Base-by-base conservation (phyloP, 1,140 invertebrate genomes). In the Gonatopus flavifemur region DNA sequence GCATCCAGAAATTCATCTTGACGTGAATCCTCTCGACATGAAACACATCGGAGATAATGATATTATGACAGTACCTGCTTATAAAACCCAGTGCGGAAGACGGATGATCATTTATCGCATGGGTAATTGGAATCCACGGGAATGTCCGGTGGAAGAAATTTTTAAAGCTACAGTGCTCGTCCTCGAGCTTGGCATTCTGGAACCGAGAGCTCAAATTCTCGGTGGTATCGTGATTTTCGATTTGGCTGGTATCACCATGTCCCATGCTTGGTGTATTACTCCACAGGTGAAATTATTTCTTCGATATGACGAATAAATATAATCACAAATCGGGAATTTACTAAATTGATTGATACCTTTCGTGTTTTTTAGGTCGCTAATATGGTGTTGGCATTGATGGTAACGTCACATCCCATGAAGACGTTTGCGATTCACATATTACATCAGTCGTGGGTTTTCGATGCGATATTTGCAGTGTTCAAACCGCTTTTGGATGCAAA, bases 381-480 rank as follows among this genome's bases (percentile, higher is more conserved):
- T 12, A 74, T 78, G 72, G 72, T 77, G 10, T 39, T 76, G 22
- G 62, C 73, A 0, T 30, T 78, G 22, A 77, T 80, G 65, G 75
- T 81, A 80, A 84, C 85, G 0, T 82, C 86, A 41, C 89, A 89
- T 65, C 88, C 89, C 0, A 83, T 88, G 55, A 85, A 83, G 28
- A 88, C 85, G 0, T 72, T 88, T 49, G 85, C 88, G 0, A 83
- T 91, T 30, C 89, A 91, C 67, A 85, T 92, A 31, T 79, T 91
- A 0, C 84, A 89, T 60, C 87, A 91, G 59, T 87, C 88, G 0
- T 90, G 88, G 86, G 69, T 89, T 1, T 91, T 91, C 62, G 88
- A 89, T 61, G 84, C 87, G 24, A 85, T 88, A 18, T 91, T 85
- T 65, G 83, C 82, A 37, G 83, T 90, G 6, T 90, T 92, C 62